A percentile compares a stretch with the other conserved stretches of the same genome.
phyloP scores from a whole-genome alignment of 2,113 vertebrate genomes.

The Odobenus rosmarus region DNA sequence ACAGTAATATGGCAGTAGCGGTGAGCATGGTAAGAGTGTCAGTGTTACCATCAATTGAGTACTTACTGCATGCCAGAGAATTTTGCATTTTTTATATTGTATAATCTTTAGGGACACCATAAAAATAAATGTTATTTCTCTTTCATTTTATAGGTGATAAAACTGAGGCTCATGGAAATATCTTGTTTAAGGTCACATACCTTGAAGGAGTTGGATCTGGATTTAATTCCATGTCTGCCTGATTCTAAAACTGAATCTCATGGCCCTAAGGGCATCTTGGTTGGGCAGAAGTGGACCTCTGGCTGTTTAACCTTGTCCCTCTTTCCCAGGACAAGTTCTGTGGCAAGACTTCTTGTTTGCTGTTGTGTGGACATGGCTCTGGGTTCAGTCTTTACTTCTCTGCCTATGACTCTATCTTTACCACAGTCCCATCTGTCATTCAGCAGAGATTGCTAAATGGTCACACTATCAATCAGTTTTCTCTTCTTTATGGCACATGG shows the following conservation, averaged over 20 bases:
- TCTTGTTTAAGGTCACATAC: neutral
- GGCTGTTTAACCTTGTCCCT: neutral
- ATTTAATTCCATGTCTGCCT: neutral
- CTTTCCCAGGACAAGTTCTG: neutral
- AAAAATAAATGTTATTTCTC: neutral
- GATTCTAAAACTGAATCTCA: neutral
- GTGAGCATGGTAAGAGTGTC: neutral
- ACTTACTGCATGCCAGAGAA: too few species aligned
- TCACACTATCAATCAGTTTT: neutral
- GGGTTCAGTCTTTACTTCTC: neutral
- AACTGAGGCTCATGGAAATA: neutral
- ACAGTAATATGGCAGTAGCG: rapidly evolving
- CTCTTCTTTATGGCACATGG: neutral
- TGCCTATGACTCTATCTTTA: neutral
- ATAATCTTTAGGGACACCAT: neutral
- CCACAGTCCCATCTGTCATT: neutral
- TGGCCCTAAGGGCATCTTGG: neutral
- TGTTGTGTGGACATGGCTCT: neutral
- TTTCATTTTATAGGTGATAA: neutral
- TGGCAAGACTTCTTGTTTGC: neutral
- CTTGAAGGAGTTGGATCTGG: neutral
- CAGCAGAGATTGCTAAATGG: neutral
- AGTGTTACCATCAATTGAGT: too few species aligned
- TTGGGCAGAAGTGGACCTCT: neutral
- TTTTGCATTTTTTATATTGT: neutral